Evolutionary conservation across 2,888 invertebrate species (phyloP), one percentile per base, ranked within the genome.

Genomic region (Coenonympha arcania): DNA sequence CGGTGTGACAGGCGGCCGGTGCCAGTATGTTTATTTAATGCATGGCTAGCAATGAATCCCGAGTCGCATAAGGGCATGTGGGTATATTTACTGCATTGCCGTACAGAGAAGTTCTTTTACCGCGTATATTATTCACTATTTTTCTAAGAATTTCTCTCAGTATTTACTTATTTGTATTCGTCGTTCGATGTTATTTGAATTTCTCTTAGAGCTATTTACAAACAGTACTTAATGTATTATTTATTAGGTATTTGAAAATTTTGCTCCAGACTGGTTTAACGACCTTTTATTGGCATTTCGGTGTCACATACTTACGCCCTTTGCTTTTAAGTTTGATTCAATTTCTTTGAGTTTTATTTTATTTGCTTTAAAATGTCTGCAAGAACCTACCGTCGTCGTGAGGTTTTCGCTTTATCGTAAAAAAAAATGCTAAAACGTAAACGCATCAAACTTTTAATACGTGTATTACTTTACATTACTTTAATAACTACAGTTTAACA

Each of bases 41-140:
- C 36, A 41, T 39, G 31, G 40, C 26, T 34, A 34, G 44, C 44
- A 41, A 50, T 50, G 45, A 45, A 40, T 47, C 47, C 46, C 37
- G 30, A 46, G 46, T 31, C 28, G 22, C 47, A 42, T 42, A 37
- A 47, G 34, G 34, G 45, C 34, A 51, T 33, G 47, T 51, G 48
- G 52, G 48, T 31, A 33, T 52, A 47, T 54, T 54, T 46, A 52
- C 39, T 46, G 46, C 52, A 39, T 6, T 48, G 42, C 54, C 52
- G 48, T 55, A 42, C 49, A 49, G 26, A 47, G 36, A 16, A 42
- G 51, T 47, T 39, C 47, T 31, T 37, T 51, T 22, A 51, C 51
- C 51, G 15, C 48, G 24, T 46, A 18, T 42, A 15, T 19, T 31
- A 50, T 50, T 26, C 13, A 13, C 11, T 13, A 13, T 19, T 30